phyloP scores from a whole-genome alignment of 2,113 vertebrate genomes.

The Axis porcinus region DNA sequence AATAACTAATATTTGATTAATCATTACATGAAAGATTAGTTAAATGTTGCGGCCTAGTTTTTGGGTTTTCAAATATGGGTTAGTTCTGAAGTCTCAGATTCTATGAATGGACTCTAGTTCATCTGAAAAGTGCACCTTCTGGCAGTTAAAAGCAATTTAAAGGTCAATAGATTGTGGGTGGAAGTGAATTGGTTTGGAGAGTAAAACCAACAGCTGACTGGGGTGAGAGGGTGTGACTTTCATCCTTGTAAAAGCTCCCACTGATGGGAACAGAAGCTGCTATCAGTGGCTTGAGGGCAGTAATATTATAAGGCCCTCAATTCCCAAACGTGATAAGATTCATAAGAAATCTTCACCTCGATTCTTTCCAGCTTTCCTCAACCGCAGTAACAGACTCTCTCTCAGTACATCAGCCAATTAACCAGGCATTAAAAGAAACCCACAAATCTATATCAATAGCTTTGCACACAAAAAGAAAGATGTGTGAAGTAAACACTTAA shows the following conservation, averaged over 20 bases:
- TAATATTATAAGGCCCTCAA: constrained; percentile 57
- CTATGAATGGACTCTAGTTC: neutral
- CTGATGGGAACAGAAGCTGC: constrained; percentile 43
- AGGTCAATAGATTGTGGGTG: neutral
- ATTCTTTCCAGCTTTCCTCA: constrained; percentile 70
- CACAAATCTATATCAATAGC: constrained; percentile 79
- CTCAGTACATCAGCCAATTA: constrained; percentile 73
- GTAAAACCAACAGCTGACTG: neutral
- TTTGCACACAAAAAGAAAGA: constrained; percentile 69
- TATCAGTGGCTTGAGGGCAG: constrained; percentile 52
- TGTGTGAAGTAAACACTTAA: constrained; percentile 72
- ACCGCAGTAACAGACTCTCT: constrained; percentile 71
- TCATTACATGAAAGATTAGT: neutral
- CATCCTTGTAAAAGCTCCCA: neutral
- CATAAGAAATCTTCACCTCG: constrained; percentile 76
- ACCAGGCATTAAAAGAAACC: constrained; percentile 73
- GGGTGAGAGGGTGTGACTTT: constrained; percentile 3
- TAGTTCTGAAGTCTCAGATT: neutral
- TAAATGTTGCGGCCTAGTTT: neutral
- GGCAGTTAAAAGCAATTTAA: neutral
- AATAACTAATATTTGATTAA: neutral
- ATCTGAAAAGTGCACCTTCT: neutral
- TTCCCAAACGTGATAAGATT: constrained; percentile 67
- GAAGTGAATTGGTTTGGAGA: neutral
- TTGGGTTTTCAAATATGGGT: neutral